A percentile compares a stretch with the other conserved stretches of the same genome.
These are phyloP conservation scores for Phyllotreta striolata DNA, from an alignment of 2,888 invertebrate genomes.

Conservation along the genomic window DNA sequence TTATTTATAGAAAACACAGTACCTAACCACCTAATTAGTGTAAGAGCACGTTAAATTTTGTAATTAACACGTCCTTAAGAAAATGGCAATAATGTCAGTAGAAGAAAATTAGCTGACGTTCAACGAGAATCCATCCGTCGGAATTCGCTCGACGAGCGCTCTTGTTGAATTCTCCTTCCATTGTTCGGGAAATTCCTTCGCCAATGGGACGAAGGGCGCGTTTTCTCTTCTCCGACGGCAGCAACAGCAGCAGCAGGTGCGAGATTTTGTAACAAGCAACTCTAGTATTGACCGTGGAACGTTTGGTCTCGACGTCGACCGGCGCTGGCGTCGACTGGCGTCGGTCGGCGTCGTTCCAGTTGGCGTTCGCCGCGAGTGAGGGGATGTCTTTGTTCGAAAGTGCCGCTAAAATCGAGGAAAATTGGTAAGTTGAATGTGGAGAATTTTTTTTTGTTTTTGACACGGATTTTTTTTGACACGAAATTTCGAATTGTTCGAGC, in stretches of 20 bases:
- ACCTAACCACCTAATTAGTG: too few species aligned
- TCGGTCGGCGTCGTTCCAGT: conserved; percentile 58
- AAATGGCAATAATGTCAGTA: too few species aligned
- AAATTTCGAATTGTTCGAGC: neutral
- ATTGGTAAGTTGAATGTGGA: conserved; percentile 56
- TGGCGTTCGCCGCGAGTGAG: conserved; percentile 58
- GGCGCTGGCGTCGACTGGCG: conserved; percentile 60
- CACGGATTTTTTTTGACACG: neutral
- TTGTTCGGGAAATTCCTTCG: conserved; percentile 6
- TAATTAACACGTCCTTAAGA: too few species aligned
- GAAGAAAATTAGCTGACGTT: too few species aligned
- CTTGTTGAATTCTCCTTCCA: conserved; percentile 1
- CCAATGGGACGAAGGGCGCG: conserved; percentile 7
- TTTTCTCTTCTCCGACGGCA: conserved; percentile 1
- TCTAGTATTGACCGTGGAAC: conserved; percentile 59
- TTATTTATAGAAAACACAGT: too few species aligned
- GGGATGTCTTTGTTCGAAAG: conserved; percentile 59
- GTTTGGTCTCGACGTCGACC: conserved; percentile 59
- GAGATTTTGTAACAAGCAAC: conserved; percentile 21
- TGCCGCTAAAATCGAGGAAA: conserved; percentile 54
- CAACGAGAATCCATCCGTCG: too few species aligned
- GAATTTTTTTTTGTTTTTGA: conserved; percentile 1
- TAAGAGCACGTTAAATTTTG: too few species aligned
- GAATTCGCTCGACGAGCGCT: too few species aligned
- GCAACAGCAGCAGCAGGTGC: conserved; percentile 25